Conservation (phyloP, 2,888 invertebrate genomes). For the Lottia scabra region DNA sequence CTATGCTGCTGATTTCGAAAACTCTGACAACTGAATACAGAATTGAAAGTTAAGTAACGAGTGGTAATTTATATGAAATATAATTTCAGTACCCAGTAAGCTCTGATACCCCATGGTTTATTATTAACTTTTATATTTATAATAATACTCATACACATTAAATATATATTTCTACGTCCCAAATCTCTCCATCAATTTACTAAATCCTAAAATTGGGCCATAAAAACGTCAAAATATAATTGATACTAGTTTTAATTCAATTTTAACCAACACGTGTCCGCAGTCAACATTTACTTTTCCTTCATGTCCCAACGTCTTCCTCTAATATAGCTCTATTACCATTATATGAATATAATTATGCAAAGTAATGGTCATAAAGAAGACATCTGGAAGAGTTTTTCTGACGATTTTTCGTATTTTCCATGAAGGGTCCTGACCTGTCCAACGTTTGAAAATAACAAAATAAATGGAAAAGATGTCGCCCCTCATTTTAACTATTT, state of each 20-base stretch:
- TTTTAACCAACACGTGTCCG: not conserved
- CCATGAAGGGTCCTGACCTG: not conserved
- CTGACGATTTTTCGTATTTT: not conserved
- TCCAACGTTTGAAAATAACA: not conserved
- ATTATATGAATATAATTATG: slow-evolving; percentile 1
- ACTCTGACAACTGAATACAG: too few relatives aligned
- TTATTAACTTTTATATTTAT: not conserved
- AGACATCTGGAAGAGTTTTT: not conserved
- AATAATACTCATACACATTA: not conserved
- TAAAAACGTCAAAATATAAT: not conserved
- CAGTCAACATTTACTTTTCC: not conserved
- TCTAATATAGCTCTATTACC: not conserved
- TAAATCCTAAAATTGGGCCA: slow-evolving; percentile 3
- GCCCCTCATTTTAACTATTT: not conserved
- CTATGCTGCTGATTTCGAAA: too few relatives aligned
- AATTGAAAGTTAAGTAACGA: too few relatives aligned
- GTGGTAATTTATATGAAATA: too few relatives aligned
- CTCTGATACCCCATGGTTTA: not conserved
- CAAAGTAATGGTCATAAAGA: not conserved
- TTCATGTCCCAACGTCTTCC: not conserved
- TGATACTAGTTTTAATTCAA: not conserved
- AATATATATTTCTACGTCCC: not conserved
- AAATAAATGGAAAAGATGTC: not conserved
- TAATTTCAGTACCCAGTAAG: not conserved
- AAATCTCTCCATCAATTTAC: not conserved